phyloP scores from a whole-genome alignment of 2,113 vertebrate genomes.

The Glaucidium brasilianum region DNA sequence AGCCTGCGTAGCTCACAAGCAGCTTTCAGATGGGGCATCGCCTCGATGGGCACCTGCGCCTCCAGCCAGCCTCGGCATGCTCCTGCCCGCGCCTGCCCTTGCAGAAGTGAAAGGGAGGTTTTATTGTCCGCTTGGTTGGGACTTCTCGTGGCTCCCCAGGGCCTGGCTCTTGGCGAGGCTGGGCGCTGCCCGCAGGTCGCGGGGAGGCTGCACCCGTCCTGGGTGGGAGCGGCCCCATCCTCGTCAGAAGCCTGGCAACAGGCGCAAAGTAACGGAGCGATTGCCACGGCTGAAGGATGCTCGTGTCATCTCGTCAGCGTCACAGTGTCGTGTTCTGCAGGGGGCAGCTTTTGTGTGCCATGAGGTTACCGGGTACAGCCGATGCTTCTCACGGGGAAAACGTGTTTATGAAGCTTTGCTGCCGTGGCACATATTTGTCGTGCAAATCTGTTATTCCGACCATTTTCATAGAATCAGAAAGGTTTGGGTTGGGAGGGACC shows the following conservation, averaged over 20 bases:
- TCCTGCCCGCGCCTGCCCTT: rapidly evolving
- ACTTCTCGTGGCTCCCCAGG: not conserved
- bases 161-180: too few relatives aligned
- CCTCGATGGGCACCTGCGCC: rapidly evolving
- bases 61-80: not conserved
- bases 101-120: not conserved
- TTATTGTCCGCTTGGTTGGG: not conserved
- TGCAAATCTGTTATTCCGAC: not conserved
- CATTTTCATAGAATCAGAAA: not conserved
- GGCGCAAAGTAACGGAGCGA: rapidly evolving
- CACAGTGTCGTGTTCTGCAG: not conserved
- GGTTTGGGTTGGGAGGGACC: too few relatives aligned
- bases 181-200: not conserved
- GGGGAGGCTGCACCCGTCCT: not conserved
- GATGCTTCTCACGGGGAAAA: not conserved
- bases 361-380: not conserved
- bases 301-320: not conserved
- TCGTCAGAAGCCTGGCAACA: not conserved
- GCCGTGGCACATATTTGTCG: not conserved
- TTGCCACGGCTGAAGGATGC: not conserved
- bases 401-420: not conserved
- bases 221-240: not conserved
- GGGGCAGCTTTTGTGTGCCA: rapidly evolving
- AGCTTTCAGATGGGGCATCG: rapidly evolving
- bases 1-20: rapidly evolving